A percentile compares a stretch with the other conserved stretches of the same genome.
Conservation (phyloP, 2,888 invertebrate species). For the Agrochola lota region DNA sequence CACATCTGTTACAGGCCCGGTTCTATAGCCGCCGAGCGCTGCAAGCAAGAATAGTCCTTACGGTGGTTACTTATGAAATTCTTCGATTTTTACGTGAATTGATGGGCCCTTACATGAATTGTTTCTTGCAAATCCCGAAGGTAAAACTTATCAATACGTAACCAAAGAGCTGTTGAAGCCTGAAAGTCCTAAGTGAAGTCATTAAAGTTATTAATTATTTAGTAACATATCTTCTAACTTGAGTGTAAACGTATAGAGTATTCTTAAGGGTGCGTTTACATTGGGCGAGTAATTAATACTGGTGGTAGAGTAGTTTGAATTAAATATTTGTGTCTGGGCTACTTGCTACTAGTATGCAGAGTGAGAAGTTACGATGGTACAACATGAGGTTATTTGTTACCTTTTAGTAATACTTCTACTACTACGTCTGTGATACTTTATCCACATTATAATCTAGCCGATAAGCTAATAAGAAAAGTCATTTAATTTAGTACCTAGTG, state of each 20-base stretch:
- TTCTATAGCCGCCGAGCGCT: no score
- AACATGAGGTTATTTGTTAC: no score
- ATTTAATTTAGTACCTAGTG: no score
- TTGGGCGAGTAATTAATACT: neutral
- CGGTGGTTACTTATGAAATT: no score
- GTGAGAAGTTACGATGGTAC: no score
- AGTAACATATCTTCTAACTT: conserved; percentile 22
- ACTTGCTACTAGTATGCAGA: neutral
- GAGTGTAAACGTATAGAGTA: neutral
- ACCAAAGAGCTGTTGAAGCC: conserved; percentile 1
- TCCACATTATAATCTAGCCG: no score
- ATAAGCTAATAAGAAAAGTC: no score
- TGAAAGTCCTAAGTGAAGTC: conserved; percentile 10
- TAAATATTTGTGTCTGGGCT: neutral
- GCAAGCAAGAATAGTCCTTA: no score
- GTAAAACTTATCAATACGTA: neutral
- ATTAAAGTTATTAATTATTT: conserved; percentile 33
- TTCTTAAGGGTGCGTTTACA: conserved; percentile 1
- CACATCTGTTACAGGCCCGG: no score
- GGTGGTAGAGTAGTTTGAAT: neutral
- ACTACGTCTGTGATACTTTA: no score
- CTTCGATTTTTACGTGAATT: no score
- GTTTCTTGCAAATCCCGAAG: neutral
- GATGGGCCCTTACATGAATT: neutral
- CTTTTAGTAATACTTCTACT: no score